Percentiles rank a stretch among this genome's conserved stretches.
Conservation (phyloP, 2,888 invertebrate genomes). For the Torymus auratus region DNA sequence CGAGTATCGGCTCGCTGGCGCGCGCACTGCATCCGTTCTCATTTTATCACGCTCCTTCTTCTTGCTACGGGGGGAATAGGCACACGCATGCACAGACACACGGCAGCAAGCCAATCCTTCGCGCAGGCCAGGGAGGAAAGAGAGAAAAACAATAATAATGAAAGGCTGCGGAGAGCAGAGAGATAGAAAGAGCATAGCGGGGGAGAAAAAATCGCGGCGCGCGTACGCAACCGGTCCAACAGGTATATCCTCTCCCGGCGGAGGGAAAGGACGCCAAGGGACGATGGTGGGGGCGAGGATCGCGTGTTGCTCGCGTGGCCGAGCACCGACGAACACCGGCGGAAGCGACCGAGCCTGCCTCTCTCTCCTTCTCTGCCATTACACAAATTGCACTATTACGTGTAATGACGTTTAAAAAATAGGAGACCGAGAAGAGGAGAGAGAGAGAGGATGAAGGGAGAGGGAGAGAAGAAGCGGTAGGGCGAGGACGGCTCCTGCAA, state of each 20-base stretch:
- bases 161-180: constrained; percentile 15
- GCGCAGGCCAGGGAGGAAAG: not conserved
- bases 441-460: constrained; percentile 20
- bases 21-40: constrained; percentile 52
- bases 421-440: constrained; percentile 17
- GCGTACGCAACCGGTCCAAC: constrained; percentile 68
- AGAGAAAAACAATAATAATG: constrained; percentile 37
- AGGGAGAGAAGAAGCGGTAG: constrained; percentile 1
- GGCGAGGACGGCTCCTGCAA: constrained; percentile 21
- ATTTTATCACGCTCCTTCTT: constrained; percentile 58
- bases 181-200: constrained; percentile 1
- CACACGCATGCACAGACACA: not conserved
- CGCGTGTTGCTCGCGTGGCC: constrained; percentile 77
- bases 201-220: not conserved
- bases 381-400: constrained; percentile 74
- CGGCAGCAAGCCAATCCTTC: not conserved
- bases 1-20: not conserved
- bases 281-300: constrained; percentile 63
- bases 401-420: constrained; percentile 68
- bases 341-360: constrained; percentile 66
- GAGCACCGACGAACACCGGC: constrained; percentile 67
- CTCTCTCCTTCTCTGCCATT: constrained; percentile 63
- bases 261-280: not conserved
- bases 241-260: constrained; percentile 60
- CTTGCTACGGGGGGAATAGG: constrained; percentile 1